Evolutionary conservation across 2,113 vertebrate genomes (phyloP).

Genomic region (Heterotilapia buettikoferi): DNA sequence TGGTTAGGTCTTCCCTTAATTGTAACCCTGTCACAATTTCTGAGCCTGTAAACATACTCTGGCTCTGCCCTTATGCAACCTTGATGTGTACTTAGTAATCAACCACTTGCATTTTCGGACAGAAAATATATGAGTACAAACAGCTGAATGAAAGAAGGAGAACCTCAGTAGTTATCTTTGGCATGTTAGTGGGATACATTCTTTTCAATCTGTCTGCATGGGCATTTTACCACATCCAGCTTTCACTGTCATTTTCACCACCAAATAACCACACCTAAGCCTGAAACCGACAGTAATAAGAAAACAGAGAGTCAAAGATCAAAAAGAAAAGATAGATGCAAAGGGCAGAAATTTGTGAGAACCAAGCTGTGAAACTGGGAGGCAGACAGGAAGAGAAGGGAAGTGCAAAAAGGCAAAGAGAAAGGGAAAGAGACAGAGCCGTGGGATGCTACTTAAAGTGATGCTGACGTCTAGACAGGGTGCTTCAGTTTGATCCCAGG

Average conservation of each 20-base stretch:
- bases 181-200: constrained; percentile 21
- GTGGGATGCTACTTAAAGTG: constrained; percentile 6
- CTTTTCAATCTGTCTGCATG: constrained; percentile 7
- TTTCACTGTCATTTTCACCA: not conserved
- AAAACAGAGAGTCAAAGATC: not conserved
- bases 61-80: not conserved
- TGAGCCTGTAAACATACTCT: constrained; percentile 16
- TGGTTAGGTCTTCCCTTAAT: constrained; percentile 36
- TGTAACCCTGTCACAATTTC: constrained; percentile 44
- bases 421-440: not conserved
- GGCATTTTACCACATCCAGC: not conserved
- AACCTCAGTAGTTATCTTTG: constrained; percentile 24
- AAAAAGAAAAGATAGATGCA: not conserved
- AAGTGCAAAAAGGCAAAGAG: not conserved
- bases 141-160: not conserved
- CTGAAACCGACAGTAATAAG: not conserved
- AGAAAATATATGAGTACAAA: not conserved
- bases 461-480: constrained; percentile 48
- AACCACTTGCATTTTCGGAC: not conserved
- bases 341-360: not conserved
- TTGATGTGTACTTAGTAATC: not conserved
- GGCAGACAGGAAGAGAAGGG: not conserved
- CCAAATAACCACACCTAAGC: not conserved
- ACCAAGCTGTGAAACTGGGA: not conserved
- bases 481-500: constrained; percentile 53